Conservation (phyloP, 2,113 vertebrate species). For the Silurus asotus region DNA sequence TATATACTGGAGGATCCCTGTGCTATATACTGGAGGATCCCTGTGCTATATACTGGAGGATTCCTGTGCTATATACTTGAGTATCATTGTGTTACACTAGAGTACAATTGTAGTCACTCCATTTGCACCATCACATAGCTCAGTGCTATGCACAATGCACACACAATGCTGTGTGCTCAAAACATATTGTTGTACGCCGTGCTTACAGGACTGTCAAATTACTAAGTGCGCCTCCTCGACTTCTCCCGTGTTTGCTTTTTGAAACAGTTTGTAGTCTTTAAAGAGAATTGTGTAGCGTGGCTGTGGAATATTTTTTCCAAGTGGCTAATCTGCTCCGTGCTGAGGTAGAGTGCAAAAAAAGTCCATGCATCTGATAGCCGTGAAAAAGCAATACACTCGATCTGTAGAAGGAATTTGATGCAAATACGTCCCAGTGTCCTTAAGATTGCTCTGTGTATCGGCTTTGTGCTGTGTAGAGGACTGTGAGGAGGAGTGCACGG, state of each 20-base stretch:
- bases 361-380: background rate
- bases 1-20: background rate
- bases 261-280: background rate
- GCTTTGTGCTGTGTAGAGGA: conserved; percentile 21
- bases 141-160: background rate
- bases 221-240: background rate
- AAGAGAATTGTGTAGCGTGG: background rate
- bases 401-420: conserved; percentile 16
- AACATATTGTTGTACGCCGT: background rate
- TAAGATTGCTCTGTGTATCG: conserved; percentile 23
- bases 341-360: conserved; percentile 7
- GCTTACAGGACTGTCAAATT: conserved; percentile 4
- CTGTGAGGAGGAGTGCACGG: background rate
- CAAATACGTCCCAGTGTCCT: conserved; percentile 9
- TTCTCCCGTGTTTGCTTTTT: background rate
- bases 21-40: background rate
- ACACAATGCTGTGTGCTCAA: background rate
- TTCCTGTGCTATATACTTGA: background rate
- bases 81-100: background rate
- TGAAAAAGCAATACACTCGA: conserved; percentile 8
- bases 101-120: background rate
- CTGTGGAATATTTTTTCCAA: background rate
- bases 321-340: background rate
- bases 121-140: background rate
- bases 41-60: background rate